Evolutionary conservation across 2,888 invertebrate species (phyloP).

Genomic region (Erebia epiphron): DNA sequence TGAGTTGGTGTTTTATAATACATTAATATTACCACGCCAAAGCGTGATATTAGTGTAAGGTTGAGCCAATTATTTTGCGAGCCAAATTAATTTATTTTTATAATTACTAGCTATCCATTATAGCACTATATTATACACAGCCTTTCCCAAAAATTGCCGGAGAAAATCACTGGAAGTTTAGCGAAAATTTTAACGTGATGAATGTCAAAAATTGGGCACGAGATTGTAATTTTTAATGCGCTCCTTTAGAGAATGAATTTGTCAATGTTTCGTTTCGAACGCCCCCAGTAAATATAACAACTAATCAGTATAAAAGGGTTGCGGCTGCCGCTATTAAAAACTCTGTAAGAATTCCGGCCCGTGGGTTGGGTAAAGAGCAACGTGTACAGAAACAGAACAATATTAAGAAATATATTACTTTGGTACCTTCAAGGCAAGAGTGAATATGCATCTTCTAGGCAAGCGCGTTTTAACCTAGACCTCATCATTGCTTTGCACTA

Average conservation of each 20-base stretch:
- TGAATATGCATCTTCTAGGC: too few relatives aligned
- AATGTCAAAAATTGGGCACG: constrained; percentile 56
- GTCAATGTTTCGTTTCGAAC: constrained; percentile 48
- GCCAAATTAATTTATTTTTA: constrained; percentile 8
- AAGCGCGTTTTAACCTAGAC: too few relatives aligned
- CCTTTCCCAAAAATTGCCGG: constrained; percentile 15
- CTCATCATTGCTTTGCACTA: too few relatives aligned
- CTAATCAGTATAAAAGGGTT: constrained; percentile 82
- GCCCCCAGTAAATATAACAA: constrained; percentile 73
- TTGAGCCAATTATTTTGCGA: not conserved
- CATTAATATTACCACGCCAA: too few relatives aligned
- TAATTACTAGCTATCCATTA: constrained; percentile 24
- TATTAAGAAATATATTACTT: not conserved
- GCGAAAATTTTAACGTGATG: constrained; percentile 51
- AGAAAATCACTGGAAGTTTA: constrained; percentile 29
- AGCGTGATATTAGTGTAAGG: too few relatives aligned
- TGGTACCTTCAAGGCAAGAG: too few relatives aligned
- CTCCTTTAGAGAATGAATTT: constrained; percentile 45
- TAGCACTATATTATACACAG: constrained; percentile 32
- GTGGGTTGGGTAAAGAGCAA: constrained; percentile 53
- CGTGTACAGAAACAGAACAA: constrained; percentile 44
- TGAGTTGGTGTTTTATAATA: too few relatives aligned
- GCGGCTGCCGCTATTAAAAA: constrained; percentile 78
- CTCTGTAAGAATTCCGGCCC: constrained; percentile 70
- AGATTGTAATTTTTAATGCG: constrained; percentile 62